Percentiles rank a stretch among this genome's conserved stretches.
Conservation (phyloP, 2,797 vertebrate genomes). For the Neostethus bicornis region DNA sequence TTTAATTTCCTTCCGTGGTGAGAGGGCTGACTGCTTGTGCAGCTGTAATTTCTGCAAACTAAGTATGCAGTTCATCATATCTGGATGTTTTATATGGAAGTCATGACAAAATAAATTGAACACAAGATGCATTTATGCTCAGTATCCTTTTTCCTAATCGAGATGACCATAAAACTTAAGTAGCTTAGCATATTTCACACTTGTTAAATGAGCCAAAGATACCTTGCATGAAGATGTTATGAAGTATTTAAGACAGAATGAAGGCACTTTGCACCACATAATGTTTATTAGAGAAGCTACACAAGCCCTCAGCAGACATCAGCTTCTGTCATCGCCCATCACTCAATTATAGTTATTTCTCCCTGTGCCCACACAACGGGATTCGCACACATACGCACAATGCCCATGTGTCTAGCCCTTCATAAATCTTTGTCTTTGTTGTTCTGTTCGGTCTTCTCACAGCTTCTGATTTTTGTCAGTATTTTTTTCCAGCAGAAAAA, state of each 20-base stretch:
- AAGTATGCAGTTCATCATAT: constrained; percentile 21
- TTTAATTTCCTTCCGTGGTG: constrained; percentile 22
- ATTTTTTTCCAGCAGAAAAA: background rate
- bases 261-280: constrained; percentile 55
- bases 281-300: constrained; percentile 65
- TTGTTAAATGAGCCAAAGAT: constrained; percentile 45
- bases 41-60: constrained; percentile 30
- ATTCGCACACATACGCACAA: constrained; percentile 26
- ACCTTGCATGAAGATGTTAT: constrained; percentile 68
- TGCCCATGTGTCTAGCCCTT: constrained; percentile 18
- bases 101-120: constrained; percentile 21
- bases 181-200: constrained; percentile 54
- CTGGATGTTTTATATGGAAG: constrained; percentile 23
- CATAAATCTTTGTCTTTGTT: constrained; percentile 17
- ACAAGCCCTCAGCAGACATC: constrained; percentile 68
- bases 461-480: background rate
- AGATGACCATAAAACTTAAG: constrained; percentile 38
- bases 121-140: constrained; percentile 26
- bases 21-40: constrained; percentile 24
- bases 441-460: background rate
- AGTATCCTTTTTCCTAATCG: constrained; percentile 26
- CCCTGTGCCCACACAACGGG: constrained; percentile 17
- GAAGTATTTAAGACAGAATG: constrained; percentile 66
- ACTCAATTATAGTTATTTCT: constrained; percentile 64
- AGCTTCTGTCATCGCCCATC: constrained; percentile 67